A percentile compares a stretch with the other conserved stretches of the same genome.
Conservation (phyloP, 2,113 vertebrate species). For the Notiomystis cincta region DNA sequence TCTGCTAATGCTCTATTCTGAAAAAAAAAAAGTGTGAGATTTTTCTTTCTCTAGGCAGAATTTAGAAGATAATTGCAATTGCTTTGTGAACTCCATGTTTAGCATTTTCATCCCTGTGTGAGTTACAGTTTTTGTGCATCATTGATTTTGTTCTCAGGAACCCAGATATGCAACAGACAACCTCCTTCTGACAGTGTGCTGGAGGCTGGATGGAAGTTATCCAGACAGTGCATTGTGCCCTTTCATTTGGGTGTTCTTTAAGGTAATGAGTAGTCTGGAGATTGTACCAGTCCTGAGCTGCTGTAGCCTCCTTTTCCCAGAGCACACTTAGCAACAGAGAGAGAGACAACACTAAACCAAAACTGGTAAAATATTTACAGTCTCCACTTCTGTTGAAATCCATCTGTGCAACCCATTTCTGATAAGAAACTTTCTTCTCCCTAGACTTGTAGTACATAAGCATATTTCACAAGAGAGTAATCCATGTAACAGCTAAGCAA, state of each 20-base stretch:
- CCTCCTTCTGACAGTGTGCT: background rate
- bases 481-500: rapidly evolving
- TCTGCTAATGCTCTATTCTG: background rate
- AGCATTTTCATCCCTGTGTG: background rate
- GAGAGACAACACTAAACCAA: background rate
- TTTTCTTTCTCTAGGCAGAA: background rate
- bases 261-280: background rate
- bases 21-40: background rate
- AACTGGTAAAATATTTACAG: background rate
- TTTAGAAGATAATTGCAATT: background rate
- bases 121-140: background rate
- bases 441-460: background rate
- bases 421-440: background rate
- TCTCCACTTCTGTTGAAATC: background rate
- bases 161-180: background rate
- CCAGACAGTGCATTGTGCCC: background rate
- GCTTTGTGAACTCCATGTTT: background rate
- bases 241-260: background rate
- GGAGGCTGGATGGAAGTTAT: background rate
- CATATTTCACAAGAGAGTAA: background rate
- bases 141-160: background rate
- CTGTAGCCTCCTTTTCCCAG: background rate
- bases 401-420: background rate
- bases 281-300: background rate
- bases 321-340: background rate